Percentiles rank a stretch among this genome's conserved stretches.
These are phyloP conservation scores for Phaetusa simplex DNA, from an alignment of 2,113 vertebrate genomes.

Conservation along the genomic window DNA sequence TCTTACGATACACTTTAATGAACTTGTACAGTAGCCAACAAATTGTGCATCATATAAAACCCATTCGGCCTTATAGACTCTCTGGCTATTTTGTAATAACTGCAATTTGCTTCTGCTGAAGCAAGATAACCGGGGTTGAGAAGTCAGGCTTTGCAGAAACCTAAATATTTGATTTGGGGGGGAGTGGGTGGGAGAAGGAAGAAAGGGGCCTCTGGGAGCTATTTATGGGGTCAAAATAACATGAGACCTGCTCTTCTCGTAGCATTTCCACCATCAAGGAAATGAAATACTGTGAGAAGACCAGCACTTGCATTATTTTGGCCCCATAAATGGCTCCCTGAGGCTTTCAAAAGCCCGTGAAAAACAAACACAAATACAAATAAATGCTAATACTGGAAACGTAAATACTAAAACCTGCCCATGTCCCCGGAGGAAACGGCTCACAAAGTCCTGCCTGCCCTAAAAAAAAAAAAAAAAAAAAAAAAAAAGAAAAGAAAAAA, in stretches of 20 bases:
- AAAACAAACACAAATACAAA: slow-evolving; percentile 73
- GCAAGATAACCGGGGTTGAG: slow-evolving; percentile 67
- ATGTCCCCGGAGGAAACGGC: slow-evolving; percentile 26
- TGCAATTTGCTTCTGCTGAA: slow-evolving; percentile 69
- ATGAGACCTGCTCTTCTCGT: slow-evolving; percentile 65
- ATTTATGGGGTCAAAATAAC: slow-evolving; percentile 71
- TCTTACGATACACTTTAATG: slow-evolving; percentile 69
- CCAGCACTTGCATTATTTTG: slow-evolving; percentile 67
- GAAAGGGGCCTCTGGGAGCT: slow-evolving; percentile 64
- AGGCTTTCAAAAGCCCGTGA: slow-evolving; percentile 67
- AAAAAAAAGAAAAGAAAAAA: background rate
- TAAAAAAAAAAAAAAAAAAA: background rate
- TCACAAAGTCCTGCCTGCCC: slow-evolving; percentile 29
- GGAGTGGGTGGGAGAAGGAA: slow-evolving; percentile 64
- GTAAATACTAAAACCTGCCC: slow-evolving; percentile 65
- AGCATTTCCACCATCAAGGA: slow-evolving; percentile 66
- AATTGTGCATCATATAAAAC: slow-evolving; percentile 68
- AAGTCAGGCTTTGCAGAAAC: slow-evolving; percentile 63
- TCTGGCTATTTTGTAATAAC: slow-evolving; percentile 68
- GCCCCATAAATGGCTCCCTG: slow-evolving; percentile 62
- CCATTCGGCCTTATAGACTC: slow-evolving; percentile 62
- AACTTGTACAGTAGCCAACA: slow-evolving; percentile 69
- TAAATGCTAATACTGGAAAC: slow-evolving; percentile 66
- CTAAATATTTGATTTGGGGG: slow-evolving; percentile 69
- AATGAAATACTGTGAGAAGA: slow-evolving; percentile 72